Conservation (phyloP, 2,888 invertebrate species). For the Drosophila sordidula region DNA sequence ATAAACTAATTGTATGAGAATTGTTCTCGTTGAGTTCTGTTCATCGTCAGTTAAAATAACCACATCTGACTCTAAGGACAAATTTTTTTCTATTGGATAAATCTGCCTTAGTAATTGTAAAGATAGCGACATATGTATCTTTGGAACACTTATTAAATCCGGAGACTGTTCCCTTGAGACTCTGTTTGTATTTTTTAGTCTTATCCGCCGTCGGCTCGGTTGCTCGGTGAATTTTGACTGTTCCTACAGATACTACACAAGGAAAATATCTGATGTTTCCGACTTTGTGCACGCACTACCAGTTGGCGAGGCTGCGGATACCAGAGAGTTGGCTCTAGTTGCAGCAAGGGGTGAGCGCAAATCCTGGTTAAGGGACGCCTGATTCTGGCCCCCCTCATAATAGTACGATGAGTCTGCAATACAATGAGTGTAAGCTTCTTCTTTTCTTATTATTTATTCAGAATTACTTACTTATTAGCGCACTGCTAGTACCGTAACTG, state of each 20-base stretch:
- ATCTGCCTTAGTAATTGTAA: not conserved
- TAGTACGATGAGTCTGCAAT: conserved; percentile 88
- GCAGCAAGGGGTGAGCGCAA: conserved; percentile 90
- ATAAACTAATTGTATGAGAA: conserved; percentile 57
- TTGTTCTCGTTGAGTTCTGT: conserved; percentile 52
- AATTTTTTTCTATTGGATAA: not conserved
- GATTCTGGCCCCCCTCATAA: conserved; percentile 86
- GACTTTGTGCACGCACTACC: conserved; percentile 90
- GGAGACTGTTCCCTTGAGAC: not conserved
- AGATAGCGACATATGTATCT: not conserved
- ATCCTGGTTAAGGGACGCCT: conserved; percentile 86
- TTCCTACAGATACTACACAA: conserved; percentile 76
- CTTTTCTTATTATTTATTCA: not conserved
- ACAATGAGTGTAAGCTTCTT: not conserved
- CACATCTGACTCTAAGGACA: not conserved
- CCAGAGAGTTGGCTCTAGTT: conserved; percentile 89
- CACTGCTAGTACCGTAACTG: conserved; percentile 88
- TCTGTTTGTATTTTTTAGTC: too few species aligned
- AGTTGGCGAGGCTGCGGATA: conserved; percentile 90
- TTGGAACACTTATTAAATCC: conserved; percentile 10
- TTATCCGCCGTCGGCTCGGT: too few species aligned
- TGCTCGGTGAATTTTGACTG: conserved; percentile 2
- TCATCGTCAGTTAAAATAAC: conserved; percentile 24
- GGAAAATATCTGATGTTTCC: conserved; percentile 85
- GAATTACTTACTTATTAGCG: conserved; percentile 87